These are phyloP conservation scores for Cryptoprocta ferox DNA, from an alignment of 2,797 vertebrate genomes.

Conservation along the genomic window DNA sequence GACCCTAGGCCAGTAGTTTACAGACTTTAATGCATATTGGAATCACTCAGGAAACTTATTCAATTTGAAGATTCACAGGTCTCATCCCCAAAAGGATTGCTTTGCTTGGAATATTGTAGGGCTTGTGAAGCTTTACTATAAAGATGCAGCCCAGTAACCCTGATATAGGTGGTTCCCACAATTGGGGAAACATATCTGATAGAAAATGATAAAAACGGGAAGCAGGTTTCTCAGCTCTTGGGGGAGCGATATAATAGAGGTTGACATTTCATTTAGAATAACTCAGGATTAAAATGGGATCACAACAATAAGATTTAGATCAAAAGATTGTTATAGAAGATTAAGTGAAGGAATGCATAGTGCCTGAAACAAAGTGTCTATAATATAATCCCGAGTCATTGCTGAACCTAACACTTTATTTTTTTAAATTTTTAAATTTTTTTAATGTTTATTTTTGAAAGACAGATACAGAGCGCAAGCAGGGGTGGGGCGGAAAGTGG, in stretches of 20 bases:
- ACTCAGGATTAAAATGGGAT: conserved; percentile 12
- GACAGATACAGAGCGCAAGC: no score
- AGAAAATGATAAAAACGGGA: background rate
- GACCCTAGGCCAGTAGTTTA: background rate
- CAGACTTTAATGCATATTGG: background rate
- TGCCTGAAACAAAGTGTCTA: background rate
- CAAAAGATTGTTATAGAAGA: background rate
- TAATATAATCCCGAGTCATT: background rate
- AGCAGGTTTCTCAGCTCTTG: background rate
- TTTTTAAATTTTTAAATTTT: no score
- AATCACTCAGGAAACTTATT: background rate
- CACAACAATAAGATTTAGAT: background rate
- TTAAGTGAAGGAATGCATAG: background rate
- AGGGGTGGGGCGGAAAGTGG: no score
- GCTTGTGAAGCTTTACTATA: background rate
- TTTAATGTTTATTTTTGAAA: no score
- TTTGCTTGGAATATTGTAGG: background rate
- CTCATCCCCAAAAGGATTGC: background rate
- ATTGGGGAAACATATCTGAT: background rate
- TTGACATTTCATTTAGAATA: background rate
- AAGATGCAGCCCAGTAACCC: background rate
- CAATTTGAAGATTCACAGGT: background rate
- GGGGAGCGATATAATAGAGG: background rate
- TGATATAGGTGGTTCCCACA: background rate
- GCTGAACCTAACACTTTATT: background rate